Evolutionary conservation across 2,113 vertebrate species (phyloP).

Genomic region (Piprites chloris): DNA sequence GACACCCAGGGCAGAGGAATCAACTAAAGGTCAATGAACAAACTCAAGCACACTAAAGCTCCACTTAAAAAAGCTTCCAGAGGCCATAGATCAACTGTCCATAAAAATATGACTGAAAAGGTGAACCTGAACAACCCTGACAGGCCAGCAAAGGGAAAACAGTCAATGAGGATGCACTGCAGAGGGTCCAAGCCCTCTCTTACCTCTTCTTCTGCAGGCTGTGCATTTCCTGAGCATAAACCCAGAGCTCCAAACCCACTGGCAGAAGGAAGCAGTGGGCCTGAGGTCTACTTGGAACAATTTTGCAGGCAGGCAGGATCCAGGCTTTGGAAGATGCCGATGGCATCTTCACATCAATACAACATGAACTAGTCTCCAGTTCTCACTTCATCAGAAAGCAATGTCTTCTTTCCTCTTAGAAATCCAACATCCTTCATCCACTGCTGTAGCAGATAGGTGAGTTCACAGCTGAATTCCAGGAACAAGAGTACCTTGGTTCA

Average conservation of each 20-base stretch:
- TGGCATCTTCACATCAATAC: neutral
- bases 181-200: neutral
- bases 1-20: neutral
- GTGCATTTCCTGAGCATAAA: slow-evolving; percentile 72
- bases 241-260: slow-evolving; percentile 72
- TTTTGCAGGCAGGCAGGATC: slow-evolving; percentile 63
- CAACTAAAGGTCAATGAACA: neutral
- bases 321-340: neutral
- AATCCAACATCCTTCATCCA: neutral
- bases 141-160: neutral
- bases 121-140: neutral
- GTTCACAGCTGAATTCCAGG: neutral
- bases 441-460: neutral
- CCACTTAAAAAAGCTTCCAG: neutral
- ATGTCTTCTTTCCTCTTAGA: neutral
- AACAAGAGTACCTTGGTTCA: neutral
- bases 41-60: neutral
- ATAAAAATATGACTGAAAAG: neutral
- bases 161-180: neutral
- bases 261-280: slow-evolving; percentile 74
- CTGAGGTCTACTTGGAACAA: slow-evolving; percentile 73
- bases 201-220: slow-evolving; percentile 78
- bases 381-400: neutral
- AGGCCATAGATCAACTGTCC: neutral
- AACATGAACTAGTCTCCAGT: fast-evolving